Evolutionary conservation across 2,797 vertebrate genomes (phyloP).

Genomic region (Brotula barbata): DNA sequence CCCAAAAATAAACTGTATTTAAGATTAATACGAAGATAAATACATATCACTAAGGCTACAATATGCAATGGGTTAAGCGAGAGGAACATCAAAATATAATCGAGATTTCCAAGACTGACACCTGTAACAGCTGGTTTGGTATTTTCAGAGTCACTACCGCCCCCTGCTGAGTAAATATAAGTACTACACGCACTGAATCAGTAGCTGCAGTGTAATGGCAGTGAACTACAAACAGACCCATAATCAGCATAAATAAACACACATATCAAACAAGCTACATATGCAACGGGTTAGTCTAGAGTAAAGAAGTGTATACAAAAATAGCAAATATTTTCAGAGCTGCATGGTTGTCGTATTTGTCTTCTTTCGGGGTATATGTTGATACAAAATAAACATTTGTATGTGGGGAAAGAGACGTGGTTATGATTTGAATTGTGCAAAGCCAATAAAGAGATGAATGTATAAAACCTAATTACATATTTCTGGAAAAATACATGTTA

Average conservation of each 20-base stretch:
- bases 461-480: not conserved
- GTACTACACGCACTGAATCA: slow-evolving; percentile 49
- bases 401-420: slow-evolving; percentile 8
- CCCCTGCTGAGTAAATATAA: slow-evolving; percentile 62
- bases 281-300: slow-evolving; percentile 71
- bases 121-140: slow-evolving; percentile 52
- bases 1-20: slow-evolving; percentile 47
- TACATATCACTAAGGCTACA: slow-evolving; percentile 3
- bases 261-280: slow-evolving; percentile 55
- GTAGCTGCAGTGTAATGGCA: slow-evolving; percentile 67
- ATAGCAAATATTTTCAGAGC: slow-evolving; percentile 57
- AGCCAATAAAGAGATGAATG: not conserved
- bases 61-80: slow-evolving; percentile 44
- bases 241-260: slow-evolving; percentile 43
- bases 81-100: slow-evolving; percentile 50
- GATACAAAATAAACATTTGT: slow-evolving; percentile 22
- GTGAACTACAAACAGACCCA: slow-evolving; percentile 68
- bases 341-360: slow-evolving; percentile 34
- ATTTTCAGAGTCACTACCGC: slow-evolving; percentile 50
- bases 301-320: slow-evolving; percentile 59
- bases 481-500: slow-evolving; percentile 20
- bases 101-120: slow-evolving; percentile 30
- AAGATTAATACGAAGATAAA: slow-evolving; percentile 34
- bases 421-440: not conserved
- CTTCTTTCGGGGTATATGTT: slow-evolving; percentile 2